These are phyloP conservation scores for Prunella himalayana DNA, from an alignment of 2,113 vertebrate genomes.

Conservation along the genomic window DNA sequence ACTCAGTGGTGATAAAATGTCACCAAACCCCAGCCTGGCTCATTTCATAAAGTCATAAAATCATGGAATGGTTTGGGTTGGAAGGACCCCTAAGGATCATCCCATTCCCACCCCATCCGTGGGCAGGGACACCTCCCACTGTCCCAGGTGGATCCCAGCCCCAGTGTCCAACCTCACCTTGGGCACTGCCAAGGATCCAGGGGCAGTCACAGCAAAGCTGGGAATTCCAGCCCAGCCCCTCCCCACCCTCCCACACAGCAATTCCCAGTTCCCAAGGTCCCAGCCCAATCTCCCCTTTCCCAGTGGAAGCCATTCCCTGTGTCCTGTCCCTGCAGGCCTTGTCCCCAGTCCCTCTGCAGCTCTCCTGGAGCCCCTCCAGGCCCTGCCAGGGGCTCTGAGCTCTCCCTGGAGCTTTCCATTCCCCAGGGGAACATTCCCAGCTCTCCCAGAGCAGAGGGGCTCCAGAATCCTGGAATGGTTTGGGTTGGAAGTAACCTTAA, in stretches of 20 bases:
- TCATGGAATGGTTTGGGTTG: neutral
- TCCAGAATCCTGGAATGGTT: neutral
- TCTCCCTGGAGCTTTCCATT: neutral
- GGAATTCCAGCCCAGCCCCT: neutral
- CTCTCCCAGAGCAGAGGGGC: neutral
- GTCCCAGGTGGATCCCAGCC: fast-evolving
- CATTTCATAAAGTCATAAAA: neutral
- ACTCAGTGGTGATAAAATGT: neutral
- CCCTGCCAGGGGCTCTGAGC: neutral
- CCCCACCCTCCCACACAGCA: neutral
- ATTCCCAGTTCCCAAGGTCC: neutral
- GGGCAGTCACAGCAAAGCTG: neutral
- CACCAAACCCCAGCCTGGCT: neutral
- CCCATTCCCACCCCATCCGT: neutral
- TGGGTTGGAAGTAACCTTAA: neutral
- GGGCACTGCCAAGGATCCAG: neutral
- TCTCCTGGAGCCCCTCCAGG: neutral
- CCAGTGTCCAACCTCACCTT: neutral
- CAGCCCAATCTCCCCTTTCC: neutral
- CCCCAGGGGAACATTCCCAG: neutral
- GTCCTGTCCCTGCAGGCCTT: neutral
- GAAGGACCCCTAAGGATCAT: neutral
- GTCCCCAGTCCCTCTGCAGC: neutral
- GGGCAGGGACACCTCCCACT: neutral
- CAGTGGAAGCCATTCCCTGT: neutral